Evolutionary conservation across 2,797 vertebrate genomes (phyloP), one percentile per base, ranked within the genome.

Genomic region (Echeneis naucrates): DNA sequence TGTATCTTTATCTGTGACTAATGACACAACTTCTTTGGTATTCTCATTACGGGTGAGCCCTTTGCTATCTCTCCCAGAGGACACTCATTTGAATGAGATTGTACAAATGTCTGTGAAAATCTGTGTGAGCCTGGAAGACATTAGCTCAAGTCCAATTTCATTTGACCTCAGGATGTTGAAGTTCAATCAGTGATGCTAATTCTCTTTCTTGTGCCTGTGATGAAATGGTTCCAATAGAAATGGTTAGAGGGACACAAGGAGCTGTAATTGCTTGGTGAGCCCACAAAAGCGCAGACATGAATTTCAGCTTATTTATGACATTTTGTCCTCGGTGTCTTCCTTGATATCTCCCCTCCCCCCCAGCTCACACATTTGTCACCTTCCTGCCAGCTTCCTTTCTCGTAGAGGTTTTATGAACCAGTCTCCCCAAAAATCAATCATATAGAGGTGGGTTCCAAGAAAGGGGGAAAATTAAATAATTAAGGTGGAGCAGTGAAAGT

Each of bases 1-100:
- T 91, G 86, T 71, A 64, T 90, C 83, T 91, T 88, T 82, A 88
- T 89, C 85, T 90, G 68, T 81, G 80, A 89, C 84, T 89, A 87
- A 92, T 88, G 81, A 83, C 70, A 79, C 55, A 58, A 59, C 73
- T 75, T 78, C 64, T 86, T 76, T 82, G 52, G 73, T 74, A 44
- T 80, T 88, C 79, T 86, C 80, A 81, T 76, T 72, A 68, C 78
- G 68, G 67, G 80, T 33, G 32, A 74, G 23, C 56, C 76, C 45
- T 80, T 61, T 70, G 60, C 45, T 59, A 12, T 50, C 30, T 66
- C 57, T 84, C 83, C 69, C 68, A 72, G 40, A 76, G 75, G 84
- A 87, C 50, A 55, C 50, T 58, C 0, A 68, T 86, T 75, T 86
- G 59, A 87, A 65, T 48, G 42, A 66, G 75, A 65, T 26, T 75